A percentile compares a stretch with the other conserved stretches of the same genome.
phyloP scores from a whole-genome alignment of 2,888 invertebrate genomes.

The Patella caerulea region DNA sequence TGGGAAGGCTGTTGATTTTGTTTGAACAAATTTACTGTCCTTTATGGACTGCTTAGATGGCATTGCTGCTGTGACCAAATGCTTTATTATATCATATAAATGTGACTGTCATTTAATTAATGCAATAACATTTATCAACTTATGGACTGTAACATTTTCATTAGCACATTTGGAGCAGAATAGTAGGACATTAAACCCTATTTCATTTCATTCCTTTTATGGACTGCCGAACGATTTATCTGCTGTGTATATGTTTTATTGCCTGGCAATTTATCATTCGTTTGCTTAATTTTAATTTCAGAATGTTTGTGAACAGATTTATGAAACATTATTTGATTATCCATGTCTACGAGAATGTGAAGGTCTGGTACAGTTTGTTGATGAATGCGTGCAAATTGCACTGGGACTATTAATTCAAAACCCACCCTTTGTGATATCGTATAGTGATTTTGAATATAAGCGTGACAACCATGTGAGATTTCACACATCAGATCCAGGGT shows the following conservation, averaged over 20 bases:
- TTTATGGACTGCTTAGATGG: too few species aligned
- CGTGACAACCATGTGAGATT: constrained; percentile 84
- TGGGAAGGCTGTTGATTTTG: too few species aligned
- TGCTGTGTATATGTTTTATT: too few species aligned
- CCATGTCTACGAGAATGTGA: constrained; percentile 86
- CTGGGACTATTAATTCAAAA: constrained; percentile 87
- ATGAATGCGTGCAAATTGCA: constrained; percentile 86
- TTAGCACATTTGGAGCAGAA: too few species aligned
- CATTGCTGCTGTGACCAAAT: too few species aligned
- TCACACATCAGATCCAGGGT: constrained; percentile 82
- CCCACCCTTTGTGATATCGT: constrained; percentile 72
- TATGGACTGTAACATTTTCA: too few species aligned
- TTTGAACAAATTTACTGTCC: too few species aligned
- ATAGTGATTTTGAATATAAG: constrained; percentile 77
- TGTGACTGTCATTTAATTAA: too few species aligned
- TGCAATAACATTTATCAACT: neutral
- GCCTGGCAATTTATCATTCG: neutral
- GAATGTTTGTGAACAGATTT: constrained; percentile 81
- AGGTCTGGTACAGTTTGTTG: constrained; percentile 84
- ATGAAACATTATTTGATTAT: constrained; percentile 93
- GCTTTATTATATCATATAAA: too few species aligned
- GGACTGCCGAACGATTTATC: neutral
- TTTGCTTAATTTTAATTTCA: constrained; percentile 52
- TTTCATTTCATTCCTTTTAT: neutral
- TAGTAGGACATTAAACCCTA: too few species aligned